Evolutionary conservation across 35 echinoderm and acorn worm genomes (phyloP), one percentile per base, ranked within the genome.

Genomic region (Hemicentrotus pulcherrimus): DNA sequence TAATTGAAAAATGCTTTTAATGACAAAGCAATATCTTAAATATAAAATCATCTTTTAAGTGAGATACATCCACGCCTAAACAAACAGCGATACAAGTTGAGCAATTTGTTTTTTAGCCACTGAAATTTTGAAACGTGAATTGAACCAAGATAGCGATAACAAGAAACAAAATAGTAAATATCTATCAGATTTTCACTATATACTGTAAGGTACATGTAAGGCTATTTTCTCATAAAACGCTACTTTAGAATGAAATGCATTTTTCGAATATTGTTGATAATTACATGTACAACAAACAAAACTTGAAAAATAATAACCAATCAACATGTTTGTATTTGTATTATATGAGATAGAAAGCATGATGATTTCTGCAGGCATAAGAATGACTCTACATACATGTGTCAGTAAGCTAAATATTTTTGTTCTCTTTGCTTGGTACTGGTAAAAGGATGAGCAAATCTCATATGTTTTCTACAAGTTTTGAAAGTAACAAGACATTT

Each of bases 1-100:
- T 93, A 93, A 32, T 48, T 58, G 91, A 93, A 93, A 93, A 93
- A 93, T 93, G 91, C 91, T 93, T 93, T 93, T 93, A 93, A 93
- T 93, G 46, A 93, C 46, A 93, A 93, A 93, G 48, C 46, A 47
- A 50, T 47, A 28, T 93, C 91, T 93, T 93, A 93, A 93, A 93
- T 93, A 93, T 93, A 93, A 93, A 93, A 93, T 93, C 30, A 93
- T 93, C 48, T 93, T 93, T 58, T 28, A 48, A 55, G 91, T 90
- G 65, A 78, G 65, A 78, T 28, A 78, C 65, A 78, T 78, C 24
- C 65, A 78, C 19, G 5, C 65, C n/a, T n/a, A 78, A n/a, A 78
- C 22, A 78, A 78, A 78, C 0, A n/a, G 65, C 19, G 65, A 78
- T 78, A 8, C 65, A 78, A n/a, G 65, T 78, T n/a, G 65, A 78